Evolutionary conservation across 2,888 invertebrate genomes (phyloP).

Genomic region (Cynaeus angustus): DNA sequence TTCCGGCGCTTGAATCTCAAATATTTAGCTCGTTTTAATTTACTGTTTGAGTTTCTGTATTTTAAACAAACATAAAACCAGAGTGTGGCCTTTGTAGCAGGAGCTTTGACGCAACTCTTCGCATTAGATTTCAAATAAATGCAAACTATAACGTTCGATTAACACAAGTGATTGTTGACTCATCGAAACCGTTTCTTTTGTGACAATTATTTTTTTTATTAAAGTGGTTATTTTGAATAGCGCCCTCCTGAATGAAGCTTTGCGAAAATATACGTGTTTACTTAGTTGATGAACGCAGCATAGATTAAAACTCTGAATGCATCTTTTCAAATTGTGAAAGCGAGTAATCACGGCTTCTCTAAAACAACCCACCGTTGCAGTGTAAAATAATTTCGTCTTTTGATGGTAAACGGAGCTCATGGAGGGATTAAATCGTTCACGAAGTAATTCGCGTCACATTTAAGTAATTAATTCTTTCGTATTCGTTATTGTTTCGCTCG

Average conservation of each 20-base stretch:
- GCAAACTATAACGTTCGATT: conserved; percentile 22
- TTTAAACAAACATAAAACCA: conserved; percentile 47
- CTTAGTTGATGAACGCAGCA: conserved; percentile 60
- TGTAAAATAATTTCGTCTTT: conserved; percentile 43
- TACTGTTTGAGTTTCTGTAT: conserved; percentile 46
- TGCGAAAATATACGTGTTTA: conserved; percentile 59
- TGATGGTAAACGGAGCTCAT: conserved; percentile 32
- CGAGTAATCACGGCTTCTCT: conserved; percentile 50
- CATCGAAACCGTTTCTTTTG: conserved; percentile 8
- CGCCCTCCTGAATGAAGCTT: conserved; percentile 50
- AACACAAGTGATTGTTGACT: conserved; percentile 41
- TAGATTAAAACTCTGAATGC: conserved; percentile 59
- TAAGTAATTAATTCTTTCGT: conserved; percentile 41
- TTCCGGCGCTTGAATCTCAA: conserved; percentile 44
- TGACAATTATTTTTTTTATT: conserved; percentile 24
- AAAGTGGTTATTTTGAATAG: conserved; percentile 48
- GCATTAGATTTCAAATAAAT: conserved; percentile 39
- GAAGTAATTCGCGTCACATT: conserved; percentile 37
- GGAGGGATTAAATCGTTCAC: conserved; percentile 42
- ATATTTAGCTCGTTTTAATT: conserved; percentile 50
- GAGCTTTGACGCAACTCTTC: conserved; percentile 41
- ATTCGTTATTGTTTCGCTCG: conserved; percentile 21
- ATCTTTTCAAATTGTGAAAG: conserved; percentile 55
- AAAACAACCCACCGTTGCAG: conserved; percentile 32
- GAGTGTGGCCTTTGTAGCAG: conserved; percentile 42